Conservation (phyloP, 1,140 invertebrate species). For the Stegodyphus mimosarum region DNA sequence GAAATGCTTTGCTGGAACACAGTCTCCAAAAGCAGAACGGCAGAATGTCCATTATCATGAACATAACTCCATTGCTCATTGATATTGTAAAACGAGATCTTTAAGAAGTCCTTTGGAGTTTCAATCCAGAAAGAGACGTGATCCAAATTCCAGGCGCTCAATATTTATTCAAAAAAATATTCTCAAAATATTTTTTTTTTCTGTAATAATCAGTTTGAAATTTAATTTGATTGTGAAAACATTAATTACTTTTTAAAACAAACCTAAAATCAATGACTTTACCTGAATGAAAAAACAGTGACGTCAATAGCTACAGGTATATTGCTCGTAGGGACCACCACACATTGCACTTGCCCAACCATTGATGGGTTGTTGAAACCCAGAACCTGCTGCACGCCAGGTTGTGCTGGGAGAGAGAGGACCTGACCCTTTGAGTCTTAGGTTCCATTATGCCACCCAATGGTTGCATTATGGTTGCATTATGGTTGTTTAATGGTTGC, state of each 20-base stretch:
- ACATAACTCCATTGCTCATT: no score
- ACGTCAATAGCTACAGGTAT: slow-evolving; percentile 31
- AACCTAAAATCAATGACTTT: slow-evolving; percentile 49
- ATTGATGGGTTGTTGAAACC: slow-evolving; percentile 15
- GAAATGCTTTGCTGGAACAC: no score
- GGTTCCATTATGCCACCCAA: slow-evolving; percentile 26
- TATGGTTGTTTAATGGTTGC: not conserved
- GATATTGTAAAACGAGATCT: no score
- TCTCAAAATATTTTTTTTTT: no score
- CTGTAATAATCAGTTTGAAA: no score
- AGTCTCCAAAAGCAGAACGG: no score
- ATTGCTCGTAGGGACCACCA: slow-evolving; percentile 23
- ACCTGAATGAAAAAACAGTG: slow-evolving; percentile 37
- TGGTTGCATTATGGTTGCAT: slow-evolving; percentile 3
- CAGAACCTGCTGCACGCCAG: slow-evolving; percentile 8
- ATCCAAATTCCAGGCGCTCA: no score
- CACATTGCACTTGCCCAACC: slow-evolving; percentile 40
- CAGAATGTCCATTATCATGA: no score
- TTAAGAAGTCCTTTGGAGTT: no score
- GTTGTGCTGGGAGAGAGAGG: not conserved
- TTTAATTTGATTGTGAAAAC: no score
- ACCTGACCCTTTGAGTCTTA: not conserved
- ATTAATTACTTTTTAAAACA: slow-evolving; percentile 11
- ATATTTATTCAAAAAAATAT: no score
- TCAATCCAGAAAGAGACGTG: no score